phyloP scores from a whole-genome alignment of 2,797 vertebrate species.

The Enteromius paludinosus region DNA sequence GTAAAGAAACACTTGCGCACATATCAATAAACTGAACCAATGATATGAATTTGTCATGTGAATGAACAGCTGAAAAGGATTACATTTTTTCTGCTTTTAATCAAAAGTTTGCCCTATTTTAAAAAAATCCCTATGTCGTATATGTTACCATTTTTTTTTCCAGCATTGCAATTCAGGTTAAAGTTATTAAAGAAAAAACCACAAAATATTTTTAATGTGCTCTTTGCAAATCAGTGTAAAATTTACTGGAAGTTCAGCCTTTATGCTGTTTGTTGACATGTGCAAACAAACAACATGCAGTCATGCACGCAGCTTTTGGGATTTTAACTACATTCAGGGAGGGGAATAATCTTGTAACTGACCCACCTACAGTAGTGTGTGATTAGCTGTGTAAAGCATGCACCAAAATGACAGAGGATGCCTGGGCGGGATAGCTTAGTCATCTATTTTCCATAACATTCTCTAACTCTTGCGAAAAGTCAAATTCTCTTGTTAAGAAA shows the following conservation, averaged over 20 bases:
- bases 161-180: neutral
- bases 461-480: neutral
- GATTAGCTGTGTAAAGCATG: neutral
- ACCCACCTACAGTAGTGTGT: neutral
- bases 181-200: neutral
- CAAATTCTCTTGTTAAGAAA: neutral
- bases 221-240: neutral
- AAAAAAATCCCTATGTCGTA: neutral
- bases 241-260: neutral
- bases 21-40: neutral
- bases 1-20: neutral
- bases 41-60: neutral
- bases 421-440: neutral
- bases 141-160: neutral
- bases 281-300: neutral
- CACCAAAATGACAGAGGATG: neutral
- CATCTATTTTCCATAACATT: neutral
- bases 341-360: conserved; percentile 21
- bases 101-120: no score
- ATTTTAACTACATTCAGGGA: neutral
- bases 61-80: neutral
- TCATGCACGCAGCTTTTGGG: neutral
- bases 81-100: neutral
- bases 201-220: neutral
- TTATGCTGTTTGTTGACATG: neutral